These are phyloP conservation scores for Meleagris gallopavo DNA, from an alignment of 2,113 vertebrate species.

Conservation along the genomic window DNA sequence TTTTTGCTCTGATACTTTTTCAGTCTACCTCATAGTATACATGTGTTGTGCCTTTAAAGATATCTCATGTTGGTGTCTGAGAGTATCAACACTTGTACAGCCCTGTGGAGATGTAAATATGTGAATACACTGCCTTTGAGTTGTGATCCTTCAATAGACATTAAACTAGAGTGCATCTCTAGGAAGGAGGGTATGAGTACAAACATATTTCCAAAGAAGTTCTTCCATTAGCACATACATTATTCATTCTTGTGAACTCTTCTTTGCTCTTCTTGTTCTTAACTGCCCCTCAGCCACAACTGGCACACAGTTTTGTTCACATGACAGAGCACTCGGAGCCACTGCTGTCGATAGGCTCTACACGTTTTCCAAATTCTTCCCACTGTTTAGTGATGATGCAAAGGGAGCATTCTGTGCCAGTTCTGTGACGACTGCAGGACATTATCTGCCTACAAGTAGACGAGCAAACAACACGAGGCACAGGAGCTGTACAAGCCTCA, in stretches of 20 bases:
- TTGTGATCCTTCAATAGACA: background rate
- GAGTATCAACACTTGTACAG: background rate
- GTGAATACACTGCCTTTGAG: background rate
- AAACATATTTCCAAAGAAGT: background rate
- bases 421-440: background rate
- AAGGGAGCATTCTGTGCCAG: background rate
- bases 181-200: background rate
- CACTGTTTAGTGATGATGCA: background rate
- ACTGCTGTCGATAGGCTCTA: background rate
- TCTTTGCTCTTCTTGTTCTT: slow-evolving; percentile 28
- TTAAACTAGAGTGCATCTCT: too few relatives aligned
- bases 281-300: background rate
- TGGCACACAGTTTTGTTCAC: background rate
- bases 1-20: background rate
- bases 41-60: background rate
- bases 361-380: background rate
- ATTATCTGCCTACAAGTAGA: background rate
- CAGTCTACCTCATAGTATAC: background rate
- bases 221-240: background rate
- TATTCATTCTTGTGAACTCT: background rate
- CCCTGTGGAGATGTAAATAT: background rate
- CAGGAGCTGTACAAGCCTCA: background rate
- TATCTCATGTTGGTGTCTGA: background rate
- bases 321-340: background rate
- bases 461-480: background rate